Evolutionary conservation across 2,113 vertebrate species (phyloP), one percentile per base, ranked within the genome.

Genomic region (Catharus fuscescens): DNA sequence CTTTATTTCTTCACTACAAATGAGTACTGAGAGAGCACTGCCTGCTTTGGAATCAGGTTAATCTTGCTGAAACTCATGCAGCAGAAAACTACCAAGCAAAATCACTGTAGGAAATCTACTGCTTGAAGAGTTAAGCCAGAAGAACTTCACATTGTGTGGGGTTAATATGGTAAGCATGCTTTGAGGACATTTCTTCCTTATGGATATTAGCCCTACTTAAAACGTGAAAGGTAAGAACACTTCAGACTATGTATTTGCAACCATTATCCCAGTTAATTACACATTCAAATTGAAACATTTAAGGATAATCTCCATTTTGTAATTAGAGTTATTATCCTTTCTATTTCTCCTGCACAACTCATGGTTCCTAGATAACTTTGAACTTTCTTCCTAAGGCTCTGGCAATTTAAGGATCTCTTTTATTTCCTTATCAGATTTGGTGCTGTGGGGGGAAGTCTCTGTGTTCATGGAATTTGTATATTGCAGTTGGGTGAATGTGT

Each of bases 191-290:
- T 80, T 93, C 20, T 71, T 90, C 28, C 38, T 60, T 72, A 62
- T 61, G 70, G 50, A 36, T 85, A 42, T 66, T 50, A 74, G 32
- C 53, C 50, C 69, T 79, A 28, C 34, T 81, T 76, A 79, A 79
- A 65, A 65, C 20, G 34, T 61, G 79, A 73, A 73, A 54, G 36
- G 32, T 66, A 90, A 83, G 52, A 94, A 78, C 21, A 25, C 32
- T 81, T 85, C 36, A 76, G 70, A 42, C 19, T 16, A n/a, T 79
- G 34, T 19, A 67, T 87, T 61, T 78, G 36, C 64, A 94, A 53
- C 32, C 47, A 59, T 92, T 93, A 93, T 86, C 71, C 93, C 76
- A 70, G 45, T 90, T 93, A 93, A 95, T 77, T 83, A 60, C 8
- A n/a, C 54, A 34, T 77, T 50, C 53, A 73, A 69, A 77, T 62